A percentile compares a stretch with the other conserved stretches of the same genome.
Evolutionary conservation across 2,888 invertebrate species (phyloP).

Genomic region (Morinoia aosen): DNA sequence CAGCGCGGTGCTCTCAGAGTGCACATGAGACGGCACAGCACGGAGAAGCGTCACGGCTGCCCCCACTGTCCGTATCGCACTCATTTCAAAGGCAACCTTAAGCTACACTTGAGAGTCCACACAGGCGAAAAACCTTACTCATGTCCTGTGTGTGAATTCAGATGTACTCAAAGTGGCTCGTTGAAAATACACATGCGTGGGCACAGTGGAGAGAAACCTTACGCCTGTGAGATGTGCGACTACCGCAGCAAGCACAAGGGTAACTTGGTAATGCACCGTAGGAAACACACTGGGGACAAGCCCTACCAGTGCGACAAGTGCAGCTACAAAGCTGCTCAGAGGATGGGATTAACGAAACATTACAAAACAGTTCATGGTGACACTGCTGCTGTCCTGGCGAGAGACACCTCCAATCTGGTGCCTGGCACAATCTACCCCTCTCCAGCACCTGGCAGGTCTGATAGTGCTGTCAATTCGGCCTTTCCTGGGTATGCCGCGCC

Average conservation of each 20-base stretch:
- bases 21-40: slow-evolving; percentile 39
- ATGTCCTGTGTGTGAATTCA: slow-evolving; percentile 53
- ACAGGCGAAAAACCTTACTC: slow-evolving; percentile 41
- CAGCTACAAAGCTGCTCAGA: slow-evolving; percentile 42
- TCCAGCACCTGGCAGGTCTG: not conserved
- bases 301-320: slow-evolving; percentile 46
- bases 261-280: slow-evolving; percentile 36
- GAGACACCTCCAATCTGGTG: not conserved
- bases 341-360: slow-evolving; percentile 47
- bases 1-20: slow-evolving; percentile 49
- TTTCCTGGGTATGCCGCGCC: slow-evolving; percentile 13
- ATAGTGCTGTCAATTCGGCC: not conserved
- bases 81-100: slow-evolving; percentile 47
- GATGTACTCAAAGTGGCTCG: slow-evolving; percentile 50
- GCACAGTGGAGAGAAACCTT: slow-evolving; percentile 52
- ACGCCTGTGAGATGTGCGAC: slow-evolving; percentile 39
- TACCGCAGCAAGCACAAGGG: slow-evolving; percentile 51
- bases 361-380: slow-evolving; percentile 51
- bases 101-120: slow-evolving; percentile 45
- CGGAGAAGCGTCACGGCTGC: slow-evolving; percentile 38
- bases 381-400: not conserved
- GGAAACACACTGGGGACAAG: slow-evolving; percentile 45
- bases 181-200: slow-evolving; percentile 50
- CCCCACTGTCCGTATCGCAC: slow-evolving; percentile 50
- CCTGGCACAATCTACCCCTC: not conserved